Conservation (phyloP, 2,113 vertebrate species). For the Manacus vitellinus region DNA sequence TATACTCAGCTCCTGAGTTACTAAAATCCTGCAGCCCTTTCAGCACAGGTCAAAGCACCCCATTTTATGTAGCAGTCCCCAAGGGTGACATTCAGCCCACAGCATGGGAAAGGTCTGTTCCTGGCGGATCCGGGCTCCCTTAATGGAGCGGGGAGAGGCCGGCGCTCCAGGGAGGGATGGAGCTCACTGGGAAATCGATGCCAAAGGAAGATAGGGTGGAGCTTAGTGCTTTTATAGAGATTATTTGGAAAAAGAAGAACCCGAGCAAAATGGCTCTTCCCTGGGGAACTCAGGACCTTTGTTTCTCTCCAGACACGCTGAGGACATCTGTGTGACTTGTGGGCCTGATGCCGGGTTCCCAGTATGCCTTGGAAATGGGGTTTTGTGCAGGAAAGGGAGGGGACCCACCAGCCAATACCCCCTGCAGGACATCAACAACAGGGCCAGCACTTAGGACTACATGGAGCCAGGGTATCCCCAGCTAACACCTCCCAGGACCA, state of each 20-base stretch:
- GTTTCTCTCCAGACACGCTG: not conserved
- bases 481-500: not conserved
- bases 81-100: not conserved
- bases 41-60: not conserved
- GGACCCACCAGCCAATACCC: not conserved
- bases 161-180: not conserved
- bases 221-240: not conserved
- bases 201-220: not conserved
- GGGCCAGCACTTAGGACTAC: fast-evolving
- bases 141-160: not conserved
- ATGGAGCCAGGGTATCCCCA: not conserved
- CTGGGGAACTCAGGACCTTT: not conserved
- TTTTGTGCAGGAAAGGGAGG: not conserved
- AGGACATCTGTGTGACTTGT: not conserved
- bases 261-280: fast-evolving
- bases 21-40: not conserved
- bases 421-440: not conserved
- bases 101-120: not conserved
- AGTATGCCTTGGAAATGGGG: not conserved
- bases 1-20: not conserved
- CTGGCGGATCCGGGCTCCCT: fast-evolving
- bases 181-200: not conserved
- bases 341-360: fast-evolving
- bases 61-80: fast-evolving
- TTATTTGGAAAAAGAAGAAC: not conserved